A percentile compares a stretch with the other conserved stretches of the same genome.
These are phyloP conservation scores for Lophius piscatorius DNA, from an alignment of 2,113 vertebrate species.

Conservation along the genomic window DNA sequence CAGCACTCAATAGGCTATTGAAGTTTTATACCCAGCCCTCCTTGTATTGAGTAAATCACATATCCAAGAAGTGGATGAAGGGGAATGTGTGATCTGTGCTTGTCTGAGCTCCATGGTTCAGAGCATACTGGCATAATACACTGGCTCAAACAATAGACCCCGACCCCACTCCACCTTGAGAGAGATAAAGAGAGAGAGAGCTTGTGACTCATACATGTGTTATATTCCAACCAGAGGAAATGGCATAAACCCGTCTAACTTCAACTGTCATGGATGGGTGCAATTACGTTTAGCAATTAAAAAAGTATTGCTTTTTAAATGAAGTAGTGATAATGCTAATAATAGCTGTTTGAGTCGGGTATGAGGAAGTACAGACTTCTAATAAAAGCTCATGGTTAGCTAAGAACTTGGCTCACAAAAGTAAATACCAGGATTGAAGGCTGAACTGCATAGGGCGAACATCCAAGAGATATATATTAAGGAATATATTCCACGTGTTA, in stretches of 20 bases:
- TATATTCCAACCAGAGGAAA: constrained; percentile 62
- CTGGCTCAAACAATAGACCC: too few species aligned
- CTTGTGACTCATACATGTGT: constrained; percentile 67
- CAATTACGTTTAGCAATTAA: constrained; percentile 69
- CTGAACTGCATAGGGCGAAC: constrained; percentile 35
- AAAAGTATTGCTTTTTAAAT: constrained; percentile 72
- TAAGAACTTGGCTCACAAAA: constrained; percentile 65
- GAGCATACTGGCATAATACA: constrained; percentile 24
- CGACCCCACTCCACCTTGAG: constrained; percentile 14
- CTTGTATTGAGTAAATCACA: neutral
- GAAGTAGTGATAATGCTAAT: constrained; percentile 67
- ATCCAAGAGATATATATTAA: constrained; percentile 63
- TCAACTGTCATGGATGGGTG: constrained; percentile 51
- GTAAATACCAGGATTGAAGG: constrained; percentile 65
- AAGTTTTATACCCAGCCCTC: neutral
- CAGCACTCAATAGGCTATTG: neutral
- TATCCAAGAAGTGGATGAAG: neutral
- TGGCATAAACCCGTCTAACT: constrained; percentile 50
- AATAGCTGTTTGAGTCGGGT: constrained; percentile 63
- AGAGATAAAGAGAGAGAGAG: constrained; percentile 9
- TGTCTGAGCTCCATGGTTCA: constrained; percentile 12
- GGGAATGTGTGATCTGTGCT: constrained; percentile 9
- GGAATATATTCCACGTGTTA: constrained; percentile 68
- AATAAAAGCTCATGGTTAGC: constrained; percentile 69
- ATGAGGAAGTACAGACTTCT: constrained; percentile 66